Conservation (phyloP, 1,140 invertebrate genomes). For the Tyrophagus putrescentiae region DNA sequence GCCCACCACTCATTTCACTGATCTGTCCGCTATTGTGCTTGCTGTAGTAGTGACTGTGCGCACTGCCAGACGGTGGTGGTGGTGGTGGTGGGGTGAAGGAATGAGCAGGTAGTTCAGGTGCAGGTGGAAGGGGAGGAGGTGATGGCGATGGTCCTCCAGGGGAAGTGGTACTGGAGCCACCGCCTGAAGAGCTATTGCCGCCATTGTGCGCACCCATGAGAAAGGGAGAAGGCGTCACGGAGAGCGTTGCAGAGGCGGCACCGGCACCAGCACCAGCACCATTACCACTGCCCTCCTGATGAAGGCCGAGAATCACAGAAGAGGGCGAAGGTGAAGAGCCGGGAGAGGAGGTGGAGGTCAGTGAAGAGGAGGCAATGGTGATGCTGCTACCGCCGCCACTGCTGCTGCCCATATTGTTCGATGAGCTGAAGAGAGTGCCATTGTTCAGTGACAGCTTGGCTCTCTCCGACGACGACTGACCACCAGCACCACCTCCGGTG, state of each 20-base stretch:
- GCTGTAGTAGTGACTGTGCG: background rate
- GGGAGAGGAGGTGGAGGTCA: background rate
- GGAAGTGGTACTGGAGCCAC: background rate
- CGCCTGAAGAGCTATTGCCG: background rate
- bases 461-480: too few relatives aligned
- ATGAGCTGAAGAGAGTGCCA: too few relatives aligned
- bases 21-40: background rate
- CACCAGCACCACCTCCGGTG: too few relatives aligned
- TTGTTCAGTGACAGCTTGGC: too few relatives aligned
- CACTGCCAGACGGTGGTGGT: too few relatives aligned
- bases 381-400: background rate
- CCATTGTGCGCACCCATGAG: too few relatives aligned
- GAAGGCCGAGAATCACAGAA: slow-evolving; percentile 11
- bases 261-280: background rate
- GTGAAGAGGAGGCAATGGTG: background rate
- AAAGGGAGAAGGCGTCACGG: too few relatives aligned
- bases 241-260: too few relatives aligned
- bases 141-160: background rate
- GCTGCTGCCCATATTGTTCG: background rate
- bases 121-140: too few relatives aligned
- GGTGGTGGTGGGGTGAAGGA: background rate
- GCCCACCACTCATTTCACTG: too few relatives aligned
- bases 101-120: too few relatives aligned
- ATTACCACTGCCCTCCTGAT: background rate
- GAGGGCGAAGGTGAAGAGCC: background rate